These are phyloP conservation scores for Neocrepidodera transversa DNA, from an alignment of 2,888 invertebrate genomes.

Conservation along the genomic window DNA sequence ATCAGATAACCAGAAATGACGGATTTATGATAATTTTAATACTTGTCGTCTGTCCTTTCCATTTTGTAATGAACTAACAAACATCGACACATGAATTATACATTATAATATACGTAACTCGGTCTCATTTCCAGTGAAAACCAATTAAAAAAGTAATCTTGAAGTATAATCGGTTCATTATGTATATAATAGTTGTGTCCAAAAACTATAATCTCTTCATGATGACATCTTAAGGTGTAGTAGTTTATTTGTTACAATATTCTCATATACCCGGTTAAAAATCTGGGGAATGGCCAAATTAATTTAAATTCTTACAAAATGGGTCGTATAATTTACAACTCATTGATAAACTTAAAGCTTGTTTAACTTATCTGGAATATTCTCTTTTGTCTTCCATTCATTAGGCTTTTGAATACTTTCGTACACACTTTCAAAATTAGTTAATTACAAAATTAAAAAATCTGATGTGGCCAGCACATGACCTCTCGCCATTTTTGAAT, in stretches of 20 bases:
- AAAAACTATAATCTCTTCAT: slow-evolving; percentile 2
- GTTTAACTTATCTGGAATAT: no score
- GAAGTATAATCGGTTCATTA: slow-evolving; percentile 16
- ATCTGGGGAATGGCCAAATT: no score
- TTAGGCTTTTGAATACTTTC: no score
- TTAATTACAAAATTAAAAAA: no score
- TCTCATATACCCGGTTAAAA: no score
- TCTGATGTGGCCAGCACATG: no score
- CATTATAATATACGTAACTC: slow-evolving; percentile 16
- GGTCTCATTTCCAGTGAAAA: slow-evolving; percentile 10
- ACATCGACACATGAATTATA: slow-evolving; percentile 18
- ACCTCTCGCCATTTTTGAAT: no score
- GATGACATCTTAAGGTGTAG: slow-evolving; percentile 4
- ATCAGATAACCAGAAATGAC: slow-evolving; percentile 37
- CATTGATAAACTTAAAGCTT: no score
- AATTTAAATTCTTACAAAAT: no score
- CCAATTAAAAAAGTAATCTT: slow-evolving; percentile 21
- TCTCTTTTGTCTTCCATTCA: no score
- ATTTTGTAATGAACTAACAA: slow-evolving; percentile 31
- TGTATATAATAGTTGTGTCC: slow-evolving; percentile 8
- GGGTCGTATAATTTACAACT: no score
- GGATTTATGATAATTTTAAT: slow-evolving; percentile 39
- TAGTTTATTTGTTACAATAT: background rate
- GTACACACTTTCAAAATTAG: no score
- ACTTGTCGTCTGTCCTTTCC: slow-evolving; percentile 29